Evolutionary conservation across 1,140 invertebrate genomes (phyloP), one percentile per base, ranked within the genome.

Genomic region (Rhizoglyphus robini): DNA sequence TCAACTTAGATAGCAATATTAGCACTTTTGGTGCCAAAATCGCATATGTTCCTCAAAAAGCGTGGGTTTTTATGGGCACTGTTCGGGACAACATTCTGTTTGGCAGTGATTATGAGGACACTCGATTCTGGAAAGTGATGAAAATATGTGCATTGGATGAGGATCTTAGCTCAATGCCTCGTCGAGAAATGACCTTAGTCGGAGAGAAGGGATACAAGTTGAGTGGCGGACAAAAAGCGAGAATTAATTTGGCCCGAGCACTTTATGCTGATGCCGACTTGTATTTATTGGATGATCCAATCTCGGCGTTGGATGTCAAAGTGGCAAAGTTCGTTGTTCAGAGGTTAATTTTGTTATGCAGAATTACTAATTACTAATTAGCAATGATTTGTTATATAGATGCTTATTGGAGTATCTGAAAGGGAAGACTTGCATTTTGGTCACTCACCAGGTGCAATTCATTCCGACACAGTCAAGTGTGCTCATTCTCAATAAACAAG

Each of bases 21-120:
- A 75, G 93, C 0, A 77, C 80, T 51, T 77, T 91, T 0, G 80
- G 81, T 48, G 91, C 91, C 20, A 83, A 78, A 34, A 76, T 95
- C 5, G 86, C 88, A 0, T 96, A 94, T 75, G 85, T 88, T 15
- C 90, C 69, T 80, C 85, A 0, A 78, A 85, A 70, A 69, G 68
- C 20, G 18, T 69, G 69, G 69, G 48, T 69, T 25, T 71, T 71
- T 41, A 41, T 46, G 15, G 66, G 41, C 32, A 69, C 67, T 20
- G 23, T 69, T 8, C 36, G 54, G 67, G 69, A 70, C 27, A 69
- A 69, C n/a, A n/a, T n/a, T n/a, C n/a, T n/a, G n/a, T n/a, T n/a
- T n/a, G n/a, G n/a, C n/a, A n/a, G n/a, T n/a, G 48, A 47, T 13
- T 54, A 57, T 18, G 66, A 69, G 34, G 67, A 71, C 46, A 62